Conservation (phyloP, 2,888 invertebrate genomes). For the Stenurella melanura region DNA sequence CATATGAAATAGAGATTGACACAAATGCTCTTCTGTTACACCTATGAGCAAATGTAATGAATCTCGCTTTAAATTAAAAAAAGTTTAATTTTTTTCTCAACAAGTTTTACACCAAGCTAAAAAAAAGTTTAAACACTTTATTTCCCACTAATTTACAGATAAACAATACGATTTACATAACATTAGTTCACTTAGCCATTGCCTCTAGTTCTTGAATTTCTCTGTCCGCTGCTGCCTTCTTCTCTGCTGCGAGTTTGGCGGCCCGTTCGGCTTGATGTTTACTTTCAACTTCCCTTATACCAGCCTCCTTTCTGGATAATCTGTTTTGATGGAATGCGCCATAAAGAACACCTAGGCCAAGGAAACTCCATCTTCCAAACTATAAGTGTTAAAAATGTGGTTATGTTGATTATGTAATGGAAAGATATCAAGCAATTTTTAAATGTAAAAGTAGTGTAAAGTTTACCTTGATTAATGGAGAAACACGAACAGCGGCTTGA, state of each 20-base stretch:
- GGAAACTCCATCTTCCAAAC: conserved; percentile 89
- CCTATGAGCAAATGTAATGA: too few species aligned
- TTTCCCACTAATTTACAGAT: conserved; percentile 39
- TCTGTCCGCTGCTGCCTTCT: conserved; percentile 77
- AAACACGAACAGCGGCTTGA: conserved; percentile 85
- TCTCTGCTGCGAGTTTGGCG: conserved; percentile 83
- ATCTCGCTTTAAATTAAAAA: too few species aligned
- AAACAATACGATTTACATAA: conserved; percentile 35
- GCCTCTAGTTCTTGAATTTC: conserved; percentile 70
- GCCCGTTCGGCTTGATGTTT: conserved; percentile 82
- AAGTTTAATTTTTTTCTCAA: too few species aligned
- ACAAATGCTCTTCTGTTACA: too few species aligned
- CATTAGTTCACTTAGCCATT: conserved; percentile 56
- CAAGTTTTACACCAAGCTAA: neutral
- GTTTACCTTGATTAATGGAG: conserved; percentile 86
- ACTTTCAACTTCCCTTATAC: conserved; percentile 80
- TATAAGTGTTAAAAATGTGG: conserved; percentile 69
- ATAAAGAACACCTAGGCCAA: conserved; percentile 83
- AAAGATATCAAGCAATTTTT: conserved; percentile 8
- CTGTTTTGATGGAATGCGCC: conserved; percentile 84
- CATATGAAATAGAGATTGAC: too few species aligned
- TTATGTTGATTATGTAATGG: conserved; percentile 56
- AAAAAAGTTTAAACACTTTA: conserved; percentile 34
- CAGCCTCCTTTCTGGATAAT: conserved; percentile 80
- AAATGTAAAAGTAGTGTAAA: neutral